A percentile compares a stretch with the other conserved stretches of the same genome.
Conservation (phyloP, 1,140 invertebrate species). For the Drosophila takahashii region DNA sequence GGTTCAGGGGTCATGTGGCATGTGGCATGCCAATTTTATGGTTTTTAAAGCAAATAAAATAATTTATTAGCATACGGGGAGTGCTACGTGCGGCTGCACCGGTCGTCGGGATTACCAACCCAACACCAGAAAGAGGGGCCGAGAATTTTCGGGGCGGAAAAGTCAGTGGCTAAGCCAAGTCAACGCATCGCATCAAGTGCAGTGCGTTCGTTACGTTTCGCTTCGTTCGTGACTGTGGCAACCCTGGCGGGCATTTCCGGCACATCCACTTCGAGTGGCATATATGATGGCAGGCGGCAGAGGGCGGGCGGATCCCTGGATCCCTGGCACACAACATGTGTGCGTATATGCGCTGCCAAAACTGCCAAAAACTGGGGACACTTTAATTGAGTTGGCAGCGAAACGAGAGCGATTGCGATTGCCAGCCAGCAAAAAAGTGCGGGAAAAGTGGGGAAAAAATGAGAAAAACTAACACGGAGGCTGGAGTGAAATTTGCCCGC, state of each 20-base stretch:
- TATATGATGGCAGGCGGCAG: too few relatives aligned
- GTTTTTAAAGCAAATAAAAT: conserved; percentile 59
- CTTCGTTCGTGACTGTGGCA: conserved; percentile 30
- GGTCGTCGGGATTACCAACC: conserved; percentile 33
- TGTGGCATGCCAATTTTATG: conserved; percentile 41
- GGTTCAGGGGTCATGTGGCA: background rate
- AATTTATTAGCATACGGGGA: conserved; percentile 56
- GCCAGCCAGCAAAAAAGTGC: background rate
- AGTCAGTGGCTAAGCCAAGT: conserved; percentile 35
- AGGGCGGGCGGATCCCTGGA: background rate
- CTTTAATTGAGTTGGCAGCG: conserved; percentile 41
- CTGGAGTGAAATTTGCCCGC: background rate
- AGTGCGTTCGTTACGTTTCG: conserved; percentile 2
- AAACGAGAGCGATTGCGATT: conserved; percentile 15
- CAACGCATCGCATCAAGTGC: conserved; percentile 26
- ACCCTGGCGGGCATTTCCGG: conserved; percentile 17
- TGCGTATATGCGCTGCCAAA: background rate
- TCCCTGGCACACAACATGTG: background rate
- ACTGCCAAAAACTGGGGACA: conserved; percentile 8
- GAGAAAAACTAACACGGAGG: background rate
- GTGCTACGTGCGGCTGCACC: conserved; percentile 22
- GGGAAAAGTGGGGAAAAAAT: background rate
- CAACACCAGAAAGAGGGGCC: background rate
- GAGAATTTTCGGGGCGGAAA: background rate
- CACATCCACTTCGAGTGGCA: conserved; percentile 12